Conservation (phyloP, 2,113 vertebrate genomes). For the Balaeniceps rex region DNA sequence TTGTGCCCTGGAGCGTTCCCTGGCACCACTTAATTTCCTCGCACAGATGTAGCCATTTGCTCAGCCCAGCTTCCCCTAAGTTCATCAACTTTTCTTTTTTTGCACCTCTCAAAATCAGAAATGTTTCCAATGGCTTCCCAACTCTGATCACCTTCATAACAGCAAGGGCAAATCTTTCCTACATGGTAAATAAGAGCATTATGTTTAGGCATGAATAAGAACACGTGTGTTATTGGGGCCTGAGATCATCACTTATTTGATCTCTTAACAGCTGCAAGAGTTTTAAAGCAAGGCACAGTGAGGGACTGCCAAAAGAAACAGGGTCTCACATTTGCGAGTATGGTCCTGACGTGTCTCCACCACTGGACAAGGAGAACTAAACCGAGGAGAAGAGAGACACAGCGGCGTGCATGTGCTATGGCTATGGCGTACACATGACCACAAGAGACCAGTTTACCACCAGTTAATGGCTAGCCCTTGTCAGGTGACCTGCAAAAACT, state of each 20-base stretch:
- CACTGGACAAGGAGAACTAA: background rate
- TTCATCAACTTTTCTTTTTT: background rate
- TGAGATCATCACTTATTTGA: background rate
- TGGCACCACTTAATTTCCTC: background rate
- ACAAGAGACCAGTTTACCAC: background rate
- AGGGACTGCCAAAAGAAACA: background rate
- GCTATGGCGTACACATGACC: background rate
- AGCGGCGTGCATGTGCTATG: rapidly evolving
- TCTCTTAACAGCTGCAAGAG: background rate
- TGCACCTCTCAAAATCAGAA: background rate
- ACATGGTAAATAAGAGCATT: background rate
- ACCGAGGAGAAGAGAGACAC: background rate
- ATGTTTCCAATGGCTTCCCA: background rate
- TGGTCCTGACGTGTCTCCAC: background rate
- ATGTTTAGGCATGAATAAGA: background rate
- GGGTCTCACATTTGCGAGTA: background rate
- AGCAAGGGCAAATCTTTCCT: background rate
- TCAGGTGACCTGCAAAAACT: background rate
- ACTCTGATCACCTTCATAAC: background rate
- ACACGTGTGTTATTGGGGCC: background rate
- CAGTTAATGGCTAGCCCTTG: background rate
- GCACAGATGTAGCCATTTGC: background rate
- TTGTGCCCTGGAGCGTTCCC: background rate
- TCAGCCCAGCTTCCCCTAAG: background rate
- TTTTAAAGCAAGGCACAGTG: background rate